These are phyloP conservation scores for Drosophila mettleri DNA, from an alignment of 2,888 invertebrate genomes.

Conservation along the genomic window DNA sequence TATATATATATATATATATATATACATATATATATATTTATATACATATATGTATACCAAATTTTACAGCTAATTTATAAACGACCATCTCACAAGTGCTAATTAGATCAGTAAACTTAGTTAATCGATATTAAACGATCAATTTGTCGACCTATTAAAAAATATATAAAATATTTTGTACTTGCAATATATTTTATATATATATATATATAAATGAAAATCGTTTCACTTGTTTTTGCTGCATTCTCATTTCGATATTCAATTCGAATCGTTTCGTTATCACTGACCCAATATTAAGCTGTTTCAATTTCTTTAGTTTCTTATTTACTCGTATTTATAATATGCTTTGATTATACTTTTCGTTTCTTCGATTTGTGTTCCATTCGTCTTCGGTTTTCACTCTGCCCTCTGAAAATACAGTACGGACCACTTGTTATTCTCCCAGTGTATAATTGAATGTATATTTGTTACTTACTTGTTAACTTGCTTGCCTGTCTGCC, in stretches of 20 bases:
- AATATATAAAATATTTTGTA: too few relatives aligned
- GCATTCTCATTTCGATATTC: constrained; percentile 33
- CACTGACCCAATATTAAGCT: constrained; percentile 9
- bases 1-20: neutral
- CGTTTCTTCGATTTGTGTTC: neutral
- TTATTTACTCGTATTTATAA: neutral
- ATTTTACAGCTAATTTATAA: constrained; percentile 63
- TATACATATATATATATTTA: constrained; percentile 11
- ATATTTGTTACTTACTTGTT: constrained; percentile 12
- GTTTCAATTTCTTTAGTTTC: neutral
- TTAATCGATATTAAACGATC: constrained; percentile 44
- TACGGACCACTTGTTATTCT: constrained; percentile 28
- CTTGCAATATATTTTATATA: neutral
- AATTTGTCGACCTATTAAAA: constrained; percentile 18
- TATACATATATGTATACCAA: constrained; percentile 15
- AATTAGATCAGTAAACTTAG: constrained; percentile 68
- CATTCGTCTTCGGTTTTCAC: constrained; percentile 6
- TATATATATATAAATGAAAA: constrained; percentile 32
- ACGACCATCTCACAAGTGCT: constrained; percentile 86
- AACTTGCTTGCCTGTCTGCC: too few relatives aligned
- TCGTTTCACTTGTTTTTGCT: constrained; percentile 53
- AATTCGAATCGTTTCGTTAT: constrained; percentile 37
- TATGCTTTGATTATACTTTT: neutral
- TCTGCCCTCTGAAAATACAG: constrained; percentile 37
- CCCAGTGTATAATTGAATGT: constrained; percentile 17